Conservation (phyloP, 2,888 invertebrate genomes). For the Cordilura impudica region DNA sequence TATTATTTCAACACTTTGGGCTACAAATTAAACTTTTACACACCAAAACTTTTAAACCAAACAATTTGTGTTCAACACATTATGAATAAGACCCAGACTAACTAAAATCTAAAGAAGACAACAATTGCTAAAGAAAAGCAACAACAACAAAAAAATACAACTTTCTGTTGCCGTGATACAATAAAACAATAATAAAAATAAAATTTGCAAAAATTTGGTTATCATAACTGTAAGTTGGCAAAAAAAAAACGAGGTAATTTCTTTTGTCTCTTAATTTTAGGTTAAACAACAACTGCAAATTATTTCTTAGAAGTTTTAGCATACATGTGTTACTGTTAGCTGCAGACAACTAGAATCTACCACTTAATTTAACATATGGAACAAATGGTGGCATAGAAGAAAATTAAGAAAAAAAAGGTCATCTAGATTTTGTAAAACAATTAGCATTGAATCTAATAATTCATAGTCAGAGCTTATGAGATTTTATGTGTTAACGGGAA, state of each 20-base stretch:
- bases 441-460: no score
- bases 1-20: conserved; percentile 20
- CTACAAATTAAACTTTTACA: conserved; percentile 13
- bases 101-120: background rate
- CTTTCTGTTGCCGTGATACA: background rate
- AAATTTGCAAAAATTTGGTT: background rate
- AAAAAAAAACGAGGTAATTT: background rate
- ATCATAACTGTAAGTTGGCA: conserved; percentile 4
- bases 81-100: background rate
- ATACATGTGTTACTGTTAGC: background rate
- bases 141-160: background rate
- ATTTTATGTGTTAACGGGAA: no score
- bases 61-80: conserved; percentile 14
- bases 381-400: background rate
- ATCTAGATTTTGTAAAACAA: no score
- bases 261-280: background rate
- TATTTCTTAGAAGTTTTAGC: background rate
- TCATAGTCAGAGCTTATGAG: no score
- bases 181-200: background rate
- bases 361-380: background rate
- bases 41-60: background rate
- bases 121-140: background rate
- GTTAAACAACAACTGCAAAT: background rate
- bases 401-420: background rate
- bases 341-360: background rate